Evolutionary conservation across 2,888 invertebrate genomes (phyloP), one percentile per base, ranked within the genome.

Genomic region (Caenorhabditis macrosperma): DNA sequence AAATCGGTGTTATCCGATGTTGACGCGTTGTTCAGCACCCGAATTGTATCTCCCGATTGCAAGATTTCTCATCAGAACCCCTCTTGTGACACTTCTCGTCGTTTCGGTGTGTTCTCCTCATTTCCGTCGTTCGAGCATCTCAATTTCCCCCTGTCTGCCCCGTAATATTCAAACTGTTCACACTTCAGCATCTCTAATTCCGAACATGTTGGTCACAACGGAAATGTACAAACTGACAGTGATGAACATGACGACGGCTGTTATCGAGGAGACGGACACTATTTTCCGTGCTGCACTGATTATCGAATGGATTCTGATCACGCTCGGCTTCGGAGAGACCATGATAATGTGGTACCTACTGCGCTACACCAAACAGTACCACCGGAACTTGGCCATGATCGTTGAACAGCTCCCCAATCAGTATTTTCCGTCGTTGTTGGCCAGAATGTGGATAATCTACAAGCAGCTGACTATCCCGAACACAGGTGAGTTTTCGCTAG

Each of bases 371-470:
- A 60, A 59, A n/a, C 78, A 78, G 50, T 78, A 78, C 41, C 78
- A 78, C 50, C 28, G 72, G 26, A 78, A 78, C 57, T 24, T 78
- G 33, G 59, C 78, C 4, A 72, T 78, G 72, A 66, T 78, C 26
- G 72, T 78, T 9, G 72, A 72, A 20, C 78, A 78, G 24, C 30
- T 78, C 9, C 66, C 78, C 0, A 78, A 71, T 60, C 78, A 78
- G 41, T 78, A 78, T 22, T 78, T 78, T 35, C 38, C 60, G 17
- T 78, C 78, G 61, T 22, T 78, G n/a, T 9, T 78, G 10, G 71
- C 78, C 6, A 59, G 78, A 15, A 78, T 78, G 71, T 78, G 33
- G 28, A 78, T 78, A 35, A 78, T 78, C 48, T 78, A 78, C 55
- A 66, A 72, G 26, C 78, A 78, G 57, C 50, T 72, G 44, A 75